Percentiles rank a stretch among this genome's conserved stretches.
phyloP scores from a whole-genome alignment of 2,888 invertebrate genomes.

The Chrysolina americana region DNA sequence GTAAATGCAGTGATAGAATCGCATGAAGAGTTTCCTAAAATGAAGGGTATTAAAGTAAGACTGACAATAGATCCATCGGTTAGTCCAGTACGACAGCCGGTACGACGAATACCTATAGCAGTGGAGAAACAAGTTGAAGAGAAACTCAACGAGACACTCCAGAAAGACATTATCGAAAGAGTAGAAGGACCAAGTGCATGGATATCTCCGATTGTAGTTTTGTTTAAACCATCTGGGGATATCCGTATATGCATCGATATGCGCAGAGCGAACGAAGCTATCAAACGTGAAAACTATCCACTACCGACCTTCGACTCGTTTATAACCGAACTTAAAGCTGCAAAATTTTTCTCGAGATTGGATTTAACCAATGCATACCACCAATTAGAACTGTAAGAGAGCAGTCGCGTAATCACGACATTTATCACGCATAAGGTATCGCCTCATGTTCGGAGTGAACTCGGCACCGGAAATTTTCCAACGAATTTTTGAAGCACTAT shows the following conservation, averaged over 20 bases:
- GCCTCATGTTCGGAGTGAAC: conserved; percentile 63
- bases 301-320: conserved; percentile 55
- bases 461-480: conserved; percentile 60
- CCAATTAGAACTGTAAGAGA: conserved; percentile 7
- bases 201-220: too few relatives aligned
- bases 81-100: too few relatives aligned
- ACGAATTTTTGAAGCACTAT: conserved; percentile 56
- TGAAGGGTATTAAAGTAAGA: too few relatives aligned
- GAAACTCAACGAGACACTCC: conserved; percentile 50
- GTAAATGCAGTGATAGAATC: too few relatives aligned
- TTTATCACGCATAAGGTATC: conserved; percentile 54
- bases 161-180: conserved; percentile 56
- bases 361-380: conserved; percentile 38
- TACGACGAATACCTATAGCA: too few relatives aligned
- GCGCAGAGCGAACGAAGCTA: too few relatives aligned
- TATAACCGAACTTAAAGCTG: conserved; percentile 53
- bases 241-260: too few relatives aligned
- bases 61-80: too few relatives aligned
- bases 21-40: too few relatives aligned
- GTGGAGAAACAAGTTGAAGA: too few relatives aligned
- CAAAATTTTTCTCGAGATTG: conserved; percentile 55
- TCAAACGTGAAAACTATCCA: conserved; percentile 52
- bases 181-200: too few relatives aligned
- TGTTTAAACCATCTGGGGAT: too few relatives aligned
- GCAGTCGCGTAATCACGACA: conserved; percentile 47